phyloP scores from a whole-genome alignment of 2,113 vertebrate genomes.

The Bos indicus region DNA sequence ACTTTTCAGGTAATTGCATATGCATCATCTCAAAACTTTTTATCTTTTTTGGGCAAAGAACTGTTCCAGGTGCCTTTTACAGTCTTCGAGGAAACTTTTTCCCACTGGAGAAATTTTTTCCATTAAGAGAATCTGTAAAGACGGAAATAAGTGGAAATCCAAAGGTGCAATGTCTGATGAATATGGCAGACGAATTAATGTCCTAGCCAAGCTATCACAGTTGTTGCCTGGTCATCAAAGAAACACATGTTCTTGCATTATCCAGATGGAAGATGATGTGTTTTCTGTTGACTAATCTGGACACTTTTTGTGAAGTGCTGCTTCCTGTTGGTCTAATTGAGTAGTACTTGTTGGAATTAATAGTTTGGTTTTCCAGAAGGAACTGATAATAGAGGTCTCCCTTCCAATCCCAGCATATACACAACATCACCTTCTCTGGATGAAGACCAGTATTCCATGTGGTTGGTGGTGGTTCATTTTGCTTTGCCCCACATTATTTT shows the following conservation, averaged over 20 bases:
- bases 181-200: not conserved
- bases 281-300: not conserved
- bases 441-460: not conserved
- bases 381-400: not conserved
- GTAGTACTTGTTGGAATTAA: not conserved
- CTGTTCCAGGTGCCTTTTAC: not conserved
- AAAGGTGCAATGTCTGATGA: not conserved
- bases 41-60: not conserved
- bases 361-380: not conserved
- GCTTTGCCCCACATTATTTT: not conserved
- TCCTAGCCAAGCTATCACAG: not conserved
- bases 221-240: not conserved
- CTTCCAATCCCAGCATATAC: not conserved
- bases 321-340: not conserved
- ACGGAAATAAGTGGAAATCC: not conserved
- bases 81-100: not conserved
- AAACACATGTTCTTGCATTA: not conserved
- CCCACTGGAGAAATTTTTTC: not conserved
- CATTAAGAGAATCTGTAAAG: not conserved
- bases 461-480: not conserved
- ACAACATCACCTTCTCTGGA: not conserved
- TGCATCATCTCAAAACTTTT: not conserved
- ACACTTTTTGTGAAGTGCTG: not conserved
- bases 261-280: not conserved
- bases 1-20: not conserved